Percentiles rank a stretch among this genome's conserved stretches.
These are phyloP conservation scores for Adelognathus sp. DNA, from an alignment of 2,888 invertebrate genomes.

Conservation along the genomic window DNA sequence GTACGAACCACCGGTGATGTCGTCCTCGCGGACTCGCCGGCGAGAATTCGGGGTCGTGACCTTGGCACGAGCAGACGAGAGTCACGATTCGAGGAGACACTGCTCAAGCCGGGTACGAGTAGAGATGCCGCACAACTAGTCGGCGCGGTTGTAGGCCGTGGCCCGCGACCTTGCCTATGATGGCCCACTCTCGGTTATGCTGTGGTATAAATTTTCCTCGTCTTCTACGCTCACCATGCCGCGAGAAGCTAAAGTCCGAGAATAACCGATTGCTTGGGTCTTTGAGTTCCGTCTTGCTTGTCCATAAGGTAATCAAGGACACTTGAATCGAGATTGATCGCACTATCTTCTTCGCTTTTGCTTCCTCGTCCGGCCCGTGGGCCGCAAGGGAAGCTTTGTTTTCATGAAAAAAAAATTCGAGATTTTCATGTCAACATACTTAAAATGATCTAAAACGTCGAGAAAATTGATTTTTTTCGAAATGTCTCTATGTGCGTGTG, in stretches of 20 bases:
- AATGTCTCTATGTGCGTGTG: too few relatives aligned
- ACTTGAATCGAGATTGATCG: too few relatives aligned
- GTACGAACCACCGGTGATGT: conserved; percentile 30
- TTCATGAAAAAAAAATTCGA: too few relatives aligned
- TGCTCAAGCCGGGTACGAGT: not conserved
- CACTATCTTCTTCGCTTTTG: too few relatives aligned
- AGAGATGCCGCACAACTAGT: not conserved
- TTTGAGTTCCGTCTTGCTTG: not conserved
- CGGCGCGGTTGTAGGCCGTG: not conserved
- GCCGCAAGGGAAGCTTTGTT: too few relatives aligned
- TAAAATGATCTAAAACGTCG: too few relatives aligned
- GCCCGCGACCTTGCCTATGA: conserved; percentile 35
- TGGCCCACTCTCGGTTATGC: conserved; percentile 13
- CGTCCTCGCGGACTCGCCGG: conserved; percentile 29
- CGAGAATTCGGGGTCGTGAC: conserved; percentile 49
- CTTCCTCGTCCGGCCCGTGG: too few relatives aligned
- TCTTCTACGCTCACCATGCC: not conserved
- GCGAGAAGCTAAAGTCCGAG: not conserved
- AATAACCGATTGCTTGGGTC: not conserved
- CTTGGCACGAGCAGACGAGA: conserved; percentile 49
- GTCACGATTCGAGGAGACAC: conserved; percentile 45
- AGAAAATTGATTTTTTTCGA: too few relatives aligned
- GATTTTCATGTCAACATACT: too few relatives aligned
- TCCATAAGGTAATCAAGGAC: too few relatives aligned
- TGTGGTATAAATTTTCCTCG: not conserved